phyloP scores from a whole-genome alignment of 2,888 invertebrate species.

The Tortricodes alternella region DNA sequence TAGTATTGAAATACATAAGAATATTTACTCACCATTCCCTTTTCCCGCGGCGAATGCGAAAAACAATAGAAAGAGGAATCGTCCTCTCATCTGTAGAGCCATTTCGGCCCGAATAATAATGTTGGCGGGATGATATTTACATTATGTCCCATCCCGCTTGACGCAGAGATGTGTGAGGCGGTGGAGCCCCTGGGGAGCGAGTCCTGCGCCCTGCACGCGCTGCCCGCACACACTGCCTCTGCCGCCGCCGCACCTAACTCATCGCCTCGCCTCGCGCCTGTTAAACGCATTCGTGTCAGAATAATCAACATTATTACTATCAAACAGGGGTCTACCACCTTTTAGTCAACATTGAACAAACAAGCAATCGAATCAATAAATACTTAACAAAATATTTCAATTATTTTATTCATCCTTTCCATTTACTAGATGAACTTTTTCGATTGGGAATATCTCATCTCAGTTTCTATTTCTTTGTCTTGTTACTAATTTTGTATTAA shows the following conservation, averaged over 20 bases:
- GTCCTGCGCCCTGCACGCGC: slow-evolving; percentile 33
- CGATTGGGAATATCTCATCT: too few species aligned
- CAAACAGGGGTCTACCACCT: slow-evolving; percentile 47
- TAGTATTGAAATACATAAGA: slow-evolving; percentile 49
- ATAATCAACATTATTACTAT: slow-evolving; percentile 67
- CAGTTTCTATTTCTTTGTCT: too few species aligned
- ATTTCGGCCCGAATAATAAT: slow-evolving; percentile 69
- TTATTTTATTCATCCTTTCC: too few species aligned
- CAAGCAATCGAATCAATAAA: too few species aligned
- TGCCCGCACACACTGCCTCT: slow-evolving; percentile 25
- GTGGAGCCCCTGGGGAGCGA: slow-evolving; percentile 9
- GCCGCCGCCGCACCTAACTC: slow-evolving; percentile 39
- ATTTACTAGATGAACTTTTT: too few species aligned
- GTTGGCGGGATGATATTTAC: slow-evolving; percentile 56
- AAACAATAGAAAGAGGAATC: slow-evolving; percentile 64
- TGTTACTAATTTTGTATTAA: too few species aligned
- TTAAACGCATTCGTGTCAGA: slow-evolving; percentile 71
- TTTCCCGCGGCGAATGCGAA: slow-evolving; percentile 56
- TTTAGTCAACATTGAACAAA: background rate
- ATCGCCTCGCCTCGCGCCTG: slow-evolving; percentile 54
- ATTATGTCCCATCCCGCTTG: slow-evolving; percentile 72
- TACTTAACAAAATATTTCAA: too few species aligned
- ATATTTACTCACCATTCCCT: slow-evolving; percentile 70
- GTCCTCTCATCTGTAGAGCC: slow-evolving; percentile 67
- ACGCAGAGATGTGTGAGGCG: slow-evolving; percentile 35